Percentiles rank a stretch among this genome's conserved stretches.
phyloP scores from a whole-genome alignment of 2,113 vertebrate genomes.

The Proteles cristata region DNA sequence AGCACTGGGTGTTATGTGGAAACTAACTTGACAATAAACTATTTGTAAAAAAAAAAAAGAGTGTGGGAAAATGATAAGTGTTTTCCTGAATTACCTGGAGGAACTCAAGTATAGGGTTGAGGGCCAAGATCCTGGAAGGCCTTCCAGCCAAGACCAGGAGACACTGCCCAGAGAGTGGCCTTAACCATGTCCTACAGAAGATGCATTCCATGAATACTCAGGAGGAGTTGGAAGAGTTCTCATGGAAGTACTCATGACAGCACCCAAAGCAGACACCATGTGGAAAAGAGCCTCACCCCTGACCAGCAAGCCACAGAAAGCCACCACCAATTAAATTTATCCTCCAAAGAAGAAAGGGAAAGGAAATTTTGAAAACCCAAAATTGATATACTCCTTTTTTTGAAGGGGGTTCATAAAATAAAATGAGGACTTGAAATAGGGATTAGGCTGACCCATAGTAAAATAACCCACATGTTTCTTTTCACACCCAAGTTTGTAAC shows the following conservation, averaged over 20 bases:
- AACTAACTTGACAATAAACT: too few species aligned
- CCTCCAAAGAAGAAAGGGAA: neutral
- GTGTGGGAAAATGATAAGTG: neutral
- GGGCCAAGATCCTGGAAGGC: neutral
- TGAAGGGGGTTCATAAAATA: neutral
- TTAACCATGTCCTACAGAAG: neutral
- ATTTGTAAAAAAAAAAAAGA: too few species aligned
- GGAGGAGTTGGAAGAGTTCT: neutral
- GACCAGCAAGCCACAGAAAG: neutral
- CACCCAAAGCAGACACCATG: neutral
- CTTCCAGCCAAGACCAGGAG: neutral
- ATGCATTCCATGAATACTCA: accelerated
- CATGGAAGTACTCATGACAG: accelerated
- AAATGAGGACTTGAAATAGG: neutral
- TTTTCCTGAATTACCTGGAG: neutral
- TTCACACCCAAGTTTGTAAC: neutral
- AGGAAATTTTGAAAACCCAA: neutral
- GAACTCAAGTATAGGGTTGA: neutral
- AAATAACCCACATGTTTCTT: neutral
- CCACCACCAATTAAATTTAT: neutral
- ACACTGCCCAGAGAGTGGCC: neutral
- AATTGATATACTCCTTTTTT: neutral
- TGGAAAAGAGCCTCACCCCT: neutral
- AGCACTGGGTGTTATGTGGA: too few species aligned
- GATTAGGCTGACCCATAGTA: neutral